Evolutionary conservation across 2,797 vertebrate species (phyloP).

Genomic region (Esox masquinongy): DNA sequence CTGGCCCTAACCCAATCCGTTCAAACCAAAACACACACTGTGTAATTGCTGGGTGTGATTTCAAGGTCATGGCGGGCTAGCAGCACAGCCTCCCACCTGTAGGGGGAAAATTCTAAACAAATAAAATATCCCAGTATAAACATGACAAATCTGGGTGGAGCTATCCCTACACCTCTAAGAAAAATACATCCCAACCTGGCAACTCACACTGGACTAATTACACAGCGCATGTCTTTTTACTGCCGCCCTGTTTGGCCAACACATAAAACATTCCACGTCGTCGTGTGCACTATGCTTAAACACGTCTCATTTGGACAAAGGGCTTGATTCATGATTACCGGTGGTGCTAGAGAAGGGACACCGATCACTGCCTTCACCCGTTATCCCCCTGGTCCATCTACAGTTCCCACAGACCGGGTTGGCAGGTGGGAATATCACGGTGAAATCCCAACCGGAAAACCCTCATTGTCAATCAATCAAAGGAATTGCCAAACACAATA

Average conservation of each 20-base stretch:
- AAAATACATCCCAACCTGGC: constrained; percentile 58
- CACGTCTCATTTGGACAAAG: not conserved
- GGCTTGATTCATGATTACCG: not conserved
- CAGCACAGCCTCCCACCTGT: constrained; percentile 42
- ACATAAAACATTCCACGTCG: constrained; percentile 57
- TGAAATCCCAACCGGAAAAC: not conserved
- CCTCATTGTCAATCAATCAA: not conserved
- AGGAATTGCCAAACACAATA: not conserved
- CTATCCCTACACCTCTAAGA: constrained; percentile 55
- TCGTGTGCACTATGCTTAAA: not conserved
- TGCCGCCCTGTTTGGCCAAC: constrained; percentile 29
- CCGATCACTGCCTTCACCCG: not conserved
- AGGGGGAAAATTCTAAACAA: constrained; percentile 57
- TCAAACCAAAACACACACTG: constrained; percentile 19
- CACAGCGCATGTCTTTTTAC: constrained; percentile 63
- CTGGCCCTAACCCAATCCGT: not conserved
- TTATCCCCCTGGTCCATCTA: not conserved
- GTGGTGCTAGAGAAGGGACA: not conserved
- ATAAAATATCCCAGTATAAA: constrained; percentile 58
- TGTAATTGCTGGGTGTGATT: constrained; percentile 25
- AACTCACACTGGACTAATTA: constrained; percentile 65
- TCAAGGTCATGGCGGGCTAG: constrained; percentile 36
- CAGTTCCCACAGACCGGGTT: not conserved
- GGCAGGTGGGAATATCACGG: not conserved
- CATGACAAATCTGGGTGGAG: constrained; percentile 53